Evolutionary conservation across 2,888 invertebrate genomes (phyloP), one percentile per base, ranked within the genome.

Genomic region (Drosophila austrosaltans): DNA sequence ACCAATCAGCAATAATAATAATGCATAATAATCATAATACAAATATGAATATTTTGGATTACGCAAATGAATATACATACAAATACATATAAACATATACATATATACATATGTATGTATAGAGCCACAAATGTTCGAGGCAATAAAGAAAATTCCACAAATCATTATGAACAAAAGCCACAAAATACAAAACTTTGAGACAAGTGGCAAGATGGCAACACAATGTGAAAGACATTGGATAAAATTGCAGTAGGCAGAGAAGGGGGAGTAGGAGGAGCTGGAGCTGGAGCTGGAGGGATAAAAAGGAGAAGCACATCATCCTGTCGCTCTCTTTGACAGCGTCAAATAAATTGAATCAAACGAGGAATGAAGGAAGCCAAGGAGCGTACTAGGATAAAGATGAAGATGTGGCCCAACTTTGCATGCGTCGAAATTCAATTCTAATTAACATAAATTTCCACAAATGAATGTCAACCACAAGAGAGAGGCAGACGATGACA

Each of bases 361-460:
- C 66, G 66, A 77, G 78, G 78, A 82, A 79, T 59, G 82, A 74
- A 63, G 63, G 44, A 8, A 63, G 36, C 60, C 44, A 48, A 1
- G 22, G 20, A 22, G 22, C 44, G 10, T 22, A 72, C 70, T 69
- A 60, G 22, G 56, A 63, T 69, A 63, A 68, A 20, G 76, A 59
- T 59, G 61, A 62, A 77, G 63, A 53, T 36, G 56, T 53, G 53
- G 22, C 48, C 68, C 67, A 77, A 81, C 76, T 85, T 83, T 88
- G 85, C 82, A 80, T 83, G 77, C 82, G 76, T 83, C 79, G 80
- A 86, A 88, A 86, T 87, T 88, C 86, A 84, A 86, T 88, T 87
- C 84, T 88, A 88, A 86, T 86, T 86, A 86, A 88, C 86, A 86
- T 86, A 86, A 86, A 86, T 86, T 86, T 86, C 74, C 84, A 86